Evolutionary conservation across 2,113 vertebrate species (phyloP).

Genomic region (crab-eating macaque (Macaca fascicularis)): DNA sequence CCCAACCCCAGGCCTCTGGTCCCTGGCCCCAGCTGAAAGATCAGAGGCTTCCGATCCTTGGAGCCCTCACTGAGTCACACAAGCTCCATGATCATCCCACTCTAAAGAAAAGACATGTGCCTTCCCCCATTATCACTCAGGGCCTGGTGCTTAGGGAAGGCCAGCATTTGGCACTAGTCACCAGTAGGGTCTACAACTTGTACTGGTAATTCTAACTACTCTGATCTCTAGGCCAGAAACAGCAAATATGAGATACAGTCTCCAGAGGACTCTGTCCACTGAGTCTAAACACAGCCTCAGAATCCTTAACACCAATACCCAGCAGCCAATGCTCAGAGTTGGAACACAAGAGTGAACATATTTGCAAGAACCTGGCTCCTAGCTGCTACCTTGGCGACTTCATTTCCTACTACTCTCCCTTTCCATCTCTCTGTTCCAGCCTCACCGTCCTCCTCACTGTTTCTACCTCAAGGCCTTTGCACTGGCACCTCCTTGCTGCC

Average conservation of each 20-base stretch:
- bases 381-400: not conserved
- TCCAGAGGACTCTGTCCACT: not conserved
- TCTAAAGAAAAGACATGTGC: not conserved
- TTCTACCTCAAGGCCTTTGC: not conserved
- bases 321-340: not conserved
- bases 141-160: not conserved
- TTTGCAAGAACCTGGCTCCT: not conserved
- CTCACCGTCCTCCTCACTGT: not conserved
- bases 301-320: not conserved
- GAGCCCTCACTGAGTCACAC: not conserved
- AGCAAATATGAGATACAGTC: not conserved
- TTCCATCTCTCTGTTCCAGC: not conserved
- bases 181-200: not conserved
- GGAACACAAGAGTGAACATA: not conserved
- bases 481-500: not conserved
- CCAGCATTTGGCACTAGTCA: not conserved
- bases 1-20: not conserved
- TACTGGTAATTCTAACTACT: not conserved
- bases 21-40: not conserved
- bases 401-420: not conserved
- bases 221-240: not conserved
- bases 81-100: rapidly evolving
- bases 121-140: not conserved
- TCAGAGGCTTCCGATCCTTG: not conserved
- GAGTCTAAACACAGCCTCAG: not conserved